Conservation (phyloP, 1,140 invertebrate species). For the Tetramorium alpestre region DNA sequence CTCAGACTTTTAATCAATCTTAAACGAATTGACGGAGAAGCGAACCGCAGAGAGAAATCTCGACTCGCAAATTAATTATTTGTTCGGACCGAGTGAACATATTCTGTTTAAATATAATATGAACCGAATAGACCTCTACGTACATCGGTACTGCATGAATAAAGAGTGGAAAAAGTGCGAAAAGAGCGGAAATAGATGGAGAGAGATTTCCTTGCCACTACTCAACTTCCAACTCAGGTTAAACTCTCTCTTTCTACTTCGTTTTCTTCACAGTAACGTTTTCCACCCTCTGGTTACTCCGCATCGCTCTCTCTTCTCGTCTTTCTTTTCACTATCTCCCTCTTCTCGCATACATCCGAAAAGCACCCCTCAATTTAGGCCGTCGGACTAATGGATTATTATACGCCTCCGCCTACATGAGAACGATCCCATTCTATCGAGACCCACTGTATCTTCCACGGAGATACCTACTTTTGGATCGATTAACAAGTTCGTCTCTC, state of each 20-base stretch:
- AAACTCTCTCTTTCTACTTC: conserved; percentile 47
- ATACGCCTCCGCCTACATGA: conserved; percentile 71
- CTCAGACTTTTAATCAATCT: conserved; percentile 74
- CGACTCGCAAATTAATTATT: conserved; percentile 78
- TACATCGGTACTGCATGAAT: background rate
- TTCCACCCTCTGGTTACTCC: conserved; percentile 49
- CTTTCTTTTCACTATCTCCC: background rate
- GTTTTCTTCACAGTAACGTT: conserved; percentile 53
- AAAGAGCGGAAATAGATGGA: background rate
- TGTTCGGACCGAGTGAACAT: conserved; percentile 20
- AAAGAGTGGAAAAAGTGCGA: background rate
- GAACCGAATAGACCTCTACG: background rate
- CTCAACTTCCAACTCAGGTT: conserved; percentile 72
- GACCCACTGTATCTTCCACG: conserved; percentile 62
- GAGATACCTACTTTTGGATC: conserved; percentile 73
- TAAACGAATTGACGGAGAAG: conserved; percentile 69
- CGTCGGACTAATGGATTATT: conserved; percentile 79
- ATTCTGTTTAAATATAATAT: background rate
- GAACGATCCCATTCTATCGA: conserved; percentile 67
- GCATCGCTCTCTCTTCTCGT: background rate
- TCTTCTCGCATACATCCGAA: conserved; percentile 9
- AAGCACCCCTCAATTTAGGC: conserved; percentile 73
- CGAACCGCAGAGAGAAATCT: conserved; percentile 24
- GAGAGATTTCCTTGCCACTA: conserved; percentile 61
- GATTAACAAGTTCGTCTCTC: conserved; percentile 64